Evolutionary conservation across 2,888 invertebrate genomes (phyloP).

Genomic region (Dichetophora obliterata): DNA sequence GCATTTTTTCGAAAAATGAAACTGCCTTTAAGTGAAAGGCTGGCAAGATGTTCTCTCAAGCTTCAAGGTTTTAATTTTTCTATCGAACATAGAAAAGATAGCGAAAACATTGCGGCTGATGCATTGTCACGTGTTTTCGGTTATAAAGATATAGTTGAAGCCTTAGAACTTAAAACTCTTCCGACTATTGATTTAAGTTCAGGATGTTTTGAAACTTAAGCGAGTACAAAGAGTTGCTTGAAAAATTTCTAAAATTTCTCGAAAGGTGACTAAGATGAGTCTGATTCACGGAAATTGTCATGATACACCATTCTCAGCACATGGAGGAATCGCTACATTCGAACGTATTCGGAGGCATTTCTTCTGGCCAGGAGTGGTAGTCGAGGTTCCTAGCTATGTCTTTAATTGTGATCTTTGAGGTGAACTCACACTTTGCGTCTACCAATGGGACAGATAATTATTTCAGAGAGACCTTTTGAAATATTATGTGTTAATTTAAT

Average conservation of each 20-base stretch:
- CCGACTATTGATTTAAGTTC: conserved; percentile 1
- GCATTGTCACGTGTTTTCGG: conserved; percentile 1
- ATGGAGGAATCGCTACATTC: conserved; percentile 7
- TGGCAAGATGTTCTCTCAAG: too few relatives aligned
- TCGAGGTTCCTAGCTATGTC: conserved; percentile 2
- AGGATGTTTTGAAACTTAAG: not conserved
- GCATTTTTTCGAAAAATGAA: too few relatives aligned
- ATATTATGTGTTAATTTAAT: not conserved
- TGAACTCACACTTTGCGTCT: not conserved
- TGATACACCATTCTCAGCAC: not conserved
- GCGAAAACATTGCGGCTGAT: conserved; percentile 15
- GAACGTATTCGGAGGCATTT: conserved; percentile 6
- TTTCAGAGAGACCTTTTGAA: conserved; percentile 2
- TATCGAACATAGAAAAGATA: too few relatives aligned
- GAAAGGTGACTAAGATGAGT: conserved; percentile 1
- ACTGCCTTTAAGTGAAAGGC: too few relatives aligned
- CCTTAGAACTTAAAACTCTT: not conserved
- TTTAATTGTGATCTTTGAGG: conserved; percentile 11
- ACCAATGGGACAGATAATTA: not conserved
- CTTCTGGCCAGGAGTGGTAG: not conserved
- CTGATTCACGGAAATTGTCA: conserved; percentile 5
- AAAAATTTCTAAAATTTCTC: too few relatives aligned
- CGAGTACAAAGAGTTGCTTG: too few relatives aligned
- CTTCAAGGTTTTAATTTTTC: too few relatives aligned
- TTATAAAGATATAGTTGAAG: not conserved